Conservation (phyloP, 35 echinoderm and acorn worm species). For the Amphiura filiformis region DNA sequence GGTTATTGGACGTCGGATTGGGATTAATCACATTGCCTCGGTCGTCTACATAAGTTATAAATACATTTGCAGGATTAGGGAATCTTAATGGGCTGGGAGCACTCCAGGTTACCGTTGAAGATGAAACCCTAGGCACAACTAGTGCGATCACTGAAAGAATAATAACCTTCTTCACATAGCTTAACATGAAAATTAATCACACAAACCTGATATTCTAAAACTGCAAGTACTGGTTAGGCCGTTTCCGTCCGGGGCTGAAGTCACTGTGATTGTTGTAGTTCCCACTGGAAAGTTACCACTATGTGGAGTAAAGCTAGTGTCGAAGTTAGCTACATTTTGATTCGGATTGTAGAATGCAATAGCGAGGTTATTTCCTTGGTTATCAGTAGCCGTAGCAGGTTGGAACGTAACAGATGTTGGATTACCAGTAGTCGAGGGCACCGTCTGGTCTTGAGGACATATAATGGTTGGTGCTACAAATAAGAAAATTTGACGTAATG, state of each 20-base stretch:
- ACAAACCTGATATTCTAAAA: neutral
- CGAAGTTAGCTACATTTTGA: neutral
- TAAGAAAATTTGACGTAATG: neutral
- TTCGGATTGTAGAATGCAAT: neutral
- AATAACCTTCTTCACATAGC: too few relatives aligned
- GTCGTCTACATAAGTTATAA: neutral
- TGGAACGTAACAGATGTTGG: neutral
- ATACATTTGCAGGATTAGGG: neutral
- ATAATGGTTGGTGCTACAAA: neutral
- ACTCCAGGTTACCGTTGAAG: neutral
- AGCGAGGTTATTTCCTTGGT: neutral
- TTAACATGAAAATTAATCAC: too few relatives aligned
- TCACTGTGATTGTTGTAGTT: neutral
- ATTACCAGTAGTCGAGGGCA: too few relatives aligned
- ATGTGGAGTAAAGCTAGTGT: neutral
- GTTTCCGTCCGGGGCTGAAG: neutral
- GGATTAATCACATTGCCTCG: neutral
- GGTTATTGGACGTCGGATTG: neutral
- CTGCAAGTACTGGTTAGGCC: neutral
- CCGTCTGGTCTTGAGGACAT: neutral
- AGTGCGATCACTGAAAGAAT: neutral
- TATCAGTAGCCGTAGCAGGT: neutral
- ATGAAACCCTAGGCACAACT: neutral
- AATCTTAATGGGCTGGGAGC: neutral
- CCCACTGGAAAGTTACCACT: neutral